phyloP scores from a whole-genome alignment of 2,888 invertebrate genomes.

The Drosophila kuntzei region DNA sequence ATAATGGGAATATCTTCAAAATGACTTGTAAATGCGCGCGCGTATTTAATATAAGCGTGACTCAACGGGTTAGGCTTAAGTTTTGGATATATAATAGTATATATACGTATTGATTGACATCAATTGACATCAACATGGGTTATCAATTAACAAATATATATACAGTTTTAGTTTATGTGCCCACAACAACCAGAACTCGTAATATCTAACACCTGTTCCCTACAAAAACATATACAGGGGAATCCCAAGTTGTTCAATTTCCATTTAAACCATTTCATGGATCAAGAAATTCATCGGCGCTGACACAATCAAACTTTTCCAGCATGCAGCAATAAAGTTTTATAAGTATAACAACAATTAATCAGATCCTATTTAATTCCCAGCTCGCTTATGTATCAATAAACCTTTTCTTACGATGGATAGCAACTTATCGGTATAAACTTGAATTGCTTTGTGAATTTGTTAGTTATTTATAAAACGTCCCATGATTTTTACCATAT shows the following conservation, averaged over 20 bases:
- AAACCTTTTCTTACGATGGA: background rate
- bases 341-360: constrained; percentile 20
- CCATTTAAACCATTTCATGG: constrained; percentile 3
- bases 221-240: background rate
- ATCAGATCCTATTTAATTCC: background rate
- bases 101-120: constrained; percentile 6
- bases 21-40: constrained; percentile 45
- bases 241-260: background rate
- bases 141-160: constrained; percentile 28
- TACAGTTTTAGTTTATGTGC: constrained; percentile 34
- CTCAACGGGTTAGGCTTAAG: constrained; percentile 22
- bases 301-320: constrained; percentile 16
- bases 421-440: background rate
- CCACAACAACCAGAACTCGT: constrained; percentile 26
- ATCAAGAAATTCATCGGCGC: background rate
- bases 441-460: background rate
- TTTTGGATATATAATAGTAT: constrained; percentile 2
- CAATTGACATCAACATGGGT: constrained; percentile 13
- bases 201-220: constrained; percentile 10
- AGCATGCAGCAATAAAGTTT: constrained; percentile 26
- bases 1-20: constrained; percentile 25
- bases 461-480: background rate
- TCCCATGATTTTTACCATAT: too few species aligned
- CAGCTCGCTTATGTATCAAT: background rate
- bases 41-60: constrained; percentile 58